These are phyloP conservation scores for Rhincodon typus DNA, from an alignment of 2,797 vertebrate species.

Conservation along the genomic window DNA sequence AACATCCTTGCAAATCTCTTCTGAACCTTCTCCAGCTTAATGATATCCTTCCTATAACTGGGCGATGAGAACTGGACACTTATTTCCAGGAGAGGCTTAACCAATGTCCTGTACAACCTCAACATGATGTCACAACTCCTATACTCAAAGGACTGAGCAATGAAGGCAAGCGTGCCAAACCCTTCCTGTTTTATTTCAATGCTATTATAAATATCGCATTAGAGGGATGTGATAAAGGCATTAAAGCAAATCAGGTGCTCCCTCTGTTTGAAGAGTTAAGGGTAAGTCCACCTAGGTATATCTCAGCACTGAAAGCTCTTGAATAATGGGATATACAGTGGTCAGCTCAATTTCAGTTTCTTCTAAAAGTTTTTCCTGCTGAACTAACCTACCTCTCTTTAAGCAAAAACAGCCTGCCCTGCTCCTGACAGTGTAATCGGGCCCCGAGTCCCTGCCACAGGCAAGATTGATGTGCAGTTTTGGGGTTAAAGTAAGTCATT, in stretches of 20 bases:
- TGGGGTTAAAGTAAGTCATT: neutral
- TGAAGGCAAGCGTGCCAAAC: too few relatives aligned
- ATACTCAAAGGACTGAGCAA: too few relatives aligned
- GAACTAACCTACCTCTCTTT: neutral
- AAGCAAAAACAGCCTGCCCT: neutral
- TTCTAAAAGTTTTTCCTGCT: neutral
- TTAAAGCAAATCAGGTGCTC: neutral
- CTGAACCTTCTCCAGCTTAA: too few relatives aligned
- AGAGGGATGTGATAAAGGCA: too few relatives aligned
- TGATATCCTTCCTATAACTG: too few relatives aligned
- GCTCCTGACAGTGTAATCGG: neutral
- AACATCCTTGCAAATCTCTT: too few relatives aligned
- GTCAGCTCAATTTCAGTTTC: neutral
- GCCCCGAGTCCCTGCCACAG: neutral
- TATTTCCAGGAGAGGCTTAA: too few relatives aligned
- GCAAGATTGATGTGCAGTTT: slow-evolving; percentile 1
- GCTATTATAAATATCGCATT: neutral
- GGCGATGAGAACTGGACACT: too few relatives aligned
- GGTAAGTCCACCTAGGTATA: neutral
- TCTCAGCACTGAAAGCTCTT: neutral
- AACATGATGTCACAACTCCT: too few relatives aligned
- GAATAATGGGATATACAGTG: neutral
- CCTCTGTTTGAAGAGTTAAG: neutral
- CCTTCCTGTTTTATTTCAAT: neutral
- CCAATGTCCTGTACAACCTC: too few relatives aligned